A percentile compares a stretch with the other conserved stretches of the same genome.
Evolutionary conservation across 2,888 invertebrate genomes (phyloP).

Genomic region (Ptychoptera albimana): DNA sequence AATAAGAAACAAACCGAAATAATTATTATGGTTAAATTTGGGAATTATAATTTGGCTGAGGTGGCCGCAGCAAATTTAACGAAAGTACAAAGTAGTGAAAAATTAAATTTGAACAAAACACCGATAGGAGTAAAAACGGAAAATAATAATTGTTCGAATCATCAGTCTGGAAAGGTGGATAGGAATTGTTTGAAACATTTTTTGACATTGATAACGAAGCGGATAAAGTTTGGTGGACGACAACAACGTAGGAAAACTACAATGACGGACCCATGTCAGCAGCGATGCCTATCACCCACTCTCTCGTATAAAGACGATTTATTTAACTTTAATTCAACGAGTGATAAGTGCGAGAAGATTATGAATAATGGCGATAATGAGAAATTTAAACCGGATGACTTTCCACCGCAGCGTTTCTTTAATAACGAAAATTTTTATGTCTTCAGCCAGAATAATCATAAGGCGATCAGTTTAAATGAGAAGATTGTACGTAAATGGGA

Average conservation of each 20-base stretch:
- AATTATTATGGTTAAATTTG: conserved; percentile 21
- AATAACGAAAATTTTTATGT: conserved; percentile 1
- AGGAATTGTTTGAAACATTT: too few species aligned
- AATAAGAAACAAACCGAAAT: too few species aligned
- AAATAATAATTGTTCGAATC: too few species aligned
- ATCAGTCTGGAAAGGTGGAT: too few species aligned
- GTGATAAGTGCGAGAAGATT: background rate
- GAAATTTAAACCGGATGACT: conserved; percentile 18
- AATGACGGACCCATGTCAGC: too few species aligned
- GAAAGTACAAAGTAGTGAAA: conserved; percentile 6
- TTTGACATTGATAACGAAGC: too few species aligned
- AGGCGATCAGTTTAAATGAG: background rate
- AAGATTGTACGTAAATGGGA: background rate
- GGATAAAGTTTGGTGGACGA: too few species aligned
- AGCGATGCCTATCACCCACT: too few species aligned
- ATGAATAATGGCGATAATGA: conserved; percentile 4
- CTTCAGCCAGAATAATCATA: background rate
- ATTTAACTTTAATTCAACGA: too few species aligned
- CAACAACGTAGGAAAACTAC: too few species aligned
- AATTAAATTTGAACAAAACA: conserved; percentile 20
- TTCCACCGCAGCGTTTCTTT: conserved; percentile 15
- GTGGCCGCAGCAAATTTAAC: conserved; percentile 20
- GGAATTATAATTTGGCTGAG: conserved; percentile 27
- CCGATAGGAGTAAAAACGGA: too few species aligned
- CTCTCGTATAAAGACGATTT: too few species aligned